A percentile compares a stretch with the other conserved stretches of the same genome.
Evolutionary conservation across 2,113 vertebrate species (phyloP).

Genomic region (Hyperoodon ampullatus): DNA sequence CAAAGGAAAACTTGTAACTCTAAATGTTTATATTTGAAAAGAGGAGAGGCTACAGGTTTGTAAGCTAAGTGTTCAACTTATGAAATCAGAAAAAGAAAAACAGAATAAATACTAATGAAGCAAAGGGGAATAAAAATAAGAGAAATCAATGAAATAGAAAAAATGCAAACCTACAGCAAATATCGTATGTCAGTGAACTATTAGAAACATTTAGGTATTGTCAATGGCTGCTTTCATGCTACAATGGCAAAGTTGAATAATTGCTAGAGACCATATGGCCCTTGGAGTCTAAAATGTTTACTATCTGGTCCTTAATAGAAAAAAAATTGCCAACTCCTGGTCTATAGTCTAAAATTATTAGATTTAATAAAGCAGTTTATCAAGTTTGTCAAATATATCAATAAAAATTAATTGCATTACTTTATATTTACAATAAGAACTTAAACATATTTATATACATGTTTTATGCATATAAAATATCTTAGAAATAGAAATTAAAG

Average conservation of each 20-base stretch:
- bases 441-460: neutral
- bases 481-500: slow-evolving; percentile 6
- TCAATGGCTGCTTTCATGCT: neutral
- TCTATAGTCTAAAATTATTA: slow-evolving; percentile 17
- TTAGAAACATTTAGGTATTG: neutral
- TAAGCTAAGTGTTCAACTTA: neutral
- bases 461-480: neutral
- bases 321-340: neutral
- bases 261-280: neutral
- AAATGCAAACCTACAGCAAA: neutral
- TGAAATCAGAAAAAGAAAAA: neutral
- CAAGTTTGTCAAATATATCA: neutral
- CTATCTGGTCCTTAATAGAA: neutral
- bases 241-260: neutral
- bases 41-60: neutral
- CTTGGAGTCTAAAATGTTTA: neutral
- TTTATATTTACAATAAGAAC: neutral
- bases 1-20: neutral
- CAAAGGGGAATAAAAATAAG: neutral
- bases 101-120: neutral
- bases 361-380: neutral
- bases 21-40: neutral
- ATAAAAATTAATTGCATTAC: neutral
- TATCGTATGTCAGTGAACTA: neutral
- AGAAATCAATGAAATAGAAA: neutral